phyloP scores from a whole-genome alignment of 2,888 invertebrate species.

The Priocnemis perturbator region DNA sequence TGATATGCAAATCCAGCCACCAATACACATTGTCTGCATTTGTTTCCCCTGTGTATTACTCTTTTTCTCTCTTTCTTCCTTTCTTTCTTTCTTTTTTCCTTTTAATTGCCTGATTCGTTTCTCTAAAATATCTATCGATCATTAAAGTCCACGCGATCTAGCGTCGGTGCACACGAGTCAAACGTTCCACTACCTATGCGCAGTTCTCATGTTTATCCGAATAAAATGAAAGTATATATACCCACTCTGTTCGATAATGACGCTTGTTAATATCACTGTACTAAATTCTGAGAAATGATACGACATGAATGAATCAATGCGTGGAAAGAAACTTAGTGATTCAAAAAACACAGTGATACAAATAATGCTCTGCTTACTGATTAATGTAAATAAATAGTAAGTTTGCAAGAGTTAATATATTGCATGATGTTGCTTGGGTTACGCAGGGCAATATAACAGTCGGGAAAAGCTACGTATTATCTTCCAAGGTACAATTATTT shows the following conservation, averaged over 20 bases:
- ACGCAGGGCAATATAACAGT: slow-evolving; percentile 49
- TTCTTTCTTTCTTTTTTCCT: no score
- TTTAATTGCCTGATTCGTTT: slow-evolving; percentile 49
- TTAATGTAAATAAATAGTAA: slow-evolving; percentile 58
- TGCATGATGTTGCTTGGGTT: slow-evolving; percentile 58
- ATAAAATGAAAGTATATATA: slow-evolving; percentile 37
- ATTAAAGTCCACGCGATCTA: slow-evolving; percentile 44
- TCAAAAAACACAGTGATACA: slow-evolving; percentile 64
- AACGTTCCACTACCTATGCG: slow-evolving; percentile 40
- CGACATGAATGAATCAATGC: slow-evolving; percentile 64
- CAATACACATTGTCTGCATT: slow-evolving; percentile 82
- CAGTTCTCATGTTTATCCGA: slow-evolving; percentile 48
- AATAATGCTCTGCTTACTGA: slow-evolving; percentile 57
- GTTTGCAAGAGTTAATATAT: slow-evolving; percentile 56
- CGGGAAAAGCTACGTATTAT: slow-evolving; percentile 50
- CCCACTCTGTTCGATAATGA: slow-evolving; percentile 41
- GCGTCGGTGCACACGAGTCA: slow-evolving; percentile 36
- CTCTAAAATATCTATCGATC: slow-evolving; percentile 40
- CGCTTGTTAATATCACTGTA: slow-evolving; percentile 51
- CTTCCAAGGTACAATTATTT: slow-evolving; percentile 57
- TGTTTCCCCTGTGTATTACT: slow-evolving; percentile 60
- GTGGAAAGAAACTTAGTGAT: slow-evolving; percentile 58
- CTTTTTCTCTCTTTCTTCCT: slow-evolving; percentile 17
- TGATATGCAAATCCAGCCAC: slow-evolving; percentile 76
- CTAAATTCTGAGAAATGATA: slow-evolving; percentile 63